phyloP scores from a whole-genome alignment of 2,888 invertebrate species.

The Barypeithes pellucidus region DNA sequence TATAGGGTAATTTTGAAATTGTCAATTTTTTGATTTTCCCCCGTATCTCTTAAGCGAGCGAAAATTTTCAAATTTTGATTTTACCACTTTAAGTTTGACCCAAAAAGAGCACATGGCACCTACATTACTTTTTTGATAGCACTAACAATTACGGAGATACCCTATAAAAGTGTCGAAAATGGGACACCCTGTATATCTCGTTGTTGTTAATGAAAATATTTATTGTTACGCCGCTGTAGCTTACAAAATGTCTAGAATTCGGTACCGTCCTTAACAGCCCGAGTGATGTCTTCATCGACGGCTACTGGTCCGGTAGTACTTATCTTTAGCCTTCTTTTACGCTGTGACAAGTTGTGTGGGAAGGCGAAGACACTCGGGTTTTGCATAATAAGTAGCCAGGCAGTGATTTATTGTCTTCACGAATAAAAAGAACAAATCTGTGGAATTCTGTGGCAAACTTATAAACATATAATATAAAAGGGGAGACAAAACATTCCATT shows the following conservation, averaged over 20 bases:
- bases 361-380: constrained; percentile 48
- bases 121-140: too few species aligned
- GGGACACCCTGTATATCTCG: too few species aligned
- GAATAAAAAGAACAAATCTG: neutral
- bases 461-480: neutral
- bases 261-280: constrained; percentile 54
- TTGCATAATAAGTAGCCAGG: constrained; percentile 47
- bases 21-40: too few species aligned
- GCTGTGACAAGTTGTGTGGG: constrained; percentile 52
- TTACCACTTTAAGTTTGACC: too few species aligned
- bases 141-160: too few species aligned
- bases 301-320: constrained; percentile 67
- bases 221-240: constrained; percentile 43
- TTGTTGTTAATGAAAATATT: too few species aligned
- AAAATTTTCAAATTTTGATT: too few species aligned
- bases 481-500: too few species aligned
- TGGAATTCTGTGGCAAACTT: neutral
- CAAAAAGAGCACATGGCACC: too few species aligned
- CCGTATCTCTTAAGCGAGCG: too few species aligned
- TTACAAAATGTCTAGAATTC: constrained; percentile 52
- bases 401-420: constrained; percentile 41
- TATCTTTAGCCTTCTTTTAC: constrained; percentile 61
- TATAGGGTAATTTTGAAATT: too few species aligned
- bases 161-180: too few species aligned
- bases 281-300: constrained; percentile 64